Evolutionary conservation across 2,888 invertebrate species (phyloP).

Genomic region (Isoperla grammatica): DNA sequence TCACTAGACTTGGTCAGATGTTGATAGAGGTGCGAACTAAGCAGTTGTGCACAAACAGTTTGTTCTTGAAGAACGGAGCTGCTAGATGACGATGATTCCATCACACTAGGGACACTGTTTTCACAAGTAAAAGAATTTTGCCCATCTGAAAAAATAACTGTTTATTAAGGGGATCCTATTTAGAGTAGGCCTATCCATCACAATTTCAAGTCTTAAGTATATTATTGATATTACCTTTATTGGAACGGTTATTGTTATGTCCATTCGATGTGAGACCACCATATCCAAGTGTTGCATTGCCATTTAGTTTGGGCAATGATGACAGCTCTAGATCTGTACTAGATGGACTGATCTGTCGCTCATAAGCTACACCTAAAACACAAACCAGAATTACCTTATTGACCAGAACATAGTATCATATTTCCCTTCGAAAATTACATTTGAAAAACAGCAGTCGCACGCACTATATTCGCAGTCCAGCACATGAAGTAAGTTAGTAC

Average conservation of each 20-base stretch:
- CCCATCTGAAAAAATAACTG: slow-evolving; percentile 20
- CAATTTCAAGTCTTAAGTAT: no score
- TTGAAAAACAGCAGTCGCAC: no score
- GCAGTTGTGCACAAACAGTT: slow-evolving; percentile 35
- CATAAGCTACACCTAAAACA: slow-evolving; percentile 32
- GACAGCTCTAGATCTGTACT: slow-evolving; percentile 33
- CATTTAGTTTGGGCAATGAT: slow-evolving; percentile 23
- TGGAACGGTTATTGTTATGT: slow-evolving; percentile 14
- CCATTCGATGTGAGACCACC: slow-evolving; percentile 19
- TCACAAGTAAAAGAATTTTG: slow-evolving; percentile 23
- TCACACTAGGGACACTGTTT: slow-evolving; percentile 29
- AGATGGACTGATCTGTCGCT: slow-evolving; percentile 33
- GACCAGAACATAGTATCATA: no score
- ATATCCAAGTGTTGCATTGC: slow-evolving; percentile 25
- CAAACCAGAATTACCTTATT: neutral
- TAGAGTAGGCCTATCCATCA: neutral
- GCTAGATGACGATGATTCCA: slow-evolving; percentile 35
- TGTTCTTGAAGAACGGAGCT: slow-evolving; percentile 36
- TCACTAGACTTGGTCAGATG: slow-evolving; percentile 29
- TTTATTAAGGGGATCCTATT: neutral
- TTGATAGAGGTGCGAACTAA: slow-evolving; percentile 34
- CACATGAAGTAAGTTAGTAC: no score
- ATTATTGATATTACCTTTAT: slow-evolving; percentile 5
- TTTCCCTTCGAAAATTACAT: no score
- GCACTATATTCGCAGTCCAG: no score